Conservation (phyloP, 2,797 vertebrate species). For the Toxotes lorentzi region DNA sequence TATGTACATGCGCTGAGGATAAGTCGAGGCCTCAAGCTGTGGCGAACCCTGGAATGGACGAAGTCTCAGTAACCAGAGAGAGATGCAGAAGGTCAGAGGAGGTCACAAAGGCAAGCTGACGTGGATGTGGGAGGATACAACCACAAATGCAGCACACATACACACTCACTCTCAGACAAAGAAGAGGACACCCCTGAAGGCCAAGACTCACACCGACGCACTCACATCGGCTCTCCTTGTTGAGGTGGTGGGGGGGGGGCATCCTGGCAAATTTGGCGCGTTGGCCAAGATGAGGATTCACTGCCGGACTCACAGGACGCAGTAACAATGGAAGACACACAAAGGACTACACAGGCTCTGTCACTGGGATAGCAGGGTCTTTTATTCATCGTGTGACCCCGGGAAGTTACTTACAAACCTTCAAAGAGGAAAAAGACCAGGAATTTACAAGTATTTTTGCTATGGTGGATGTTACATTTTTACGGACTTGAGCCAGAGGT, state of each 20-base stretch:
- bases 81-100: conserved; percentile 73
- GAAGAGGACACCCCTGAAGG: conserved; percentile 73
- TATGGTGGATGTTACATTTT: conserved; percentile 38
- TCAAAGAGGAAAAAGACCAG: conserved; percentile 37
- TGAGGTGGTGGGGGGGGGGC: conserved; percentile 52
- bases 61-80: conserved; percentile 72
- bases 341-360: conserved; percentile 77
- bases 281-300: conserved; percentile 79
- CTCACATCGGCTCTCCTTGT: conserved; percentile 65
- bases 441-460: conserved; percentile 34
- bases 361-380: conserved; percentile 63
- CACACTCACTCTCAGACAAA: conserved; percentile 66
- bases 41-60: conserved; percentile 34
- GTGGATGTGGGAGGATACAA: conserved; percentile 76
- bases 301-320: conserved; percentile 69
- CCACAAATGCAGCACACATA: conserved; percentile 52
- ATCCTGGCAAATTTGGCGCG: conserved; percentile 81
- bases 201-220: conserved; percentile 58
- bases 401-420: conserved; percentile 60
- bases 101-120: conserved; percentile 80
- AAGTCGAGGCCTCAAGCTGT: conserved; percentile 19
- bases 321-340: conserved; percentile 75
- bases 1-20: conserved; percentile 20
- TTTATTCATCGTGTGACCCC: conserved; percentile 67
- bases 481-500: conserved; percentile 35